phyloP scores from a whole-genome alignment of 2,797 vertebrate species.

The Ispidina lecontei region DNA sequence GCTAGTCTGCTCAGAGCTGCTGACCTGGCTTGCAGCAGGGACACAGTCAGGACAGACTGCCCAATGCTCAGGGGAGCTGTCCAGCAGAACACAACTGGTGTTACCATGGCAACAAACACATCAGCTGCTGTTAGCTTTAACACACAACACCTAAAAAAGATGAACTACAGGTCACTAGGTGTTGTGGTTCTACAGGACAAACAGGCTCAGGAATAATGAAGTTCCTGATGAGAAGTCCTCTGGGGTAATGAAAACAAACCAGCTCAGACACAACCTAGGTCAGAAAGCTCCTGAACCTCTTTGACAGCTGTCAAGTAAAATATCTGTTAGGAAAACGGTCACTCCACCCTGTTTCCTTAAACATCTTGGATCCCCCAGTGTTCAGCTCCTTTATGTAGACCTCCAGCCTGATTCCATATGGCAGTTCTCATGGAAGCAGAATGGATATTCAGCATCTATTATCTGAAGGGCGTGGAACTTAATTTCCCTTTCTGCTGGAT shows the following conservation, averaged over 20 bases:
- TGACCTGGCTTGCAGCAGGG: background rate
- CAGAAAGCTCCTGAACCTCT: background rate
- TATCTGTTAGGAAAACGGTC: background rate
- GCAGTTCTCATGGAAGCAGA: background rate
- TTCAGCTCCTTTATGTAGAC: background rate
- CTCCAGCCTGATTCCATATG: background rate
- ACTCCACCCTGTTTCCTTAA: background rate
- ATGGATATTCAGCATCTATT: background rate
- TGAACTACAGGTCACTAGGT: too few relatives aligned
- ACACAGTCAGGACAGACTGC: background rate
- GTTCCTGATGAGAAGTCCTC: background rate
- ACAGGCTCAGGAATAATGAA: background rate
- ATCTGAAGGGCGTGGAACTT: background rate
- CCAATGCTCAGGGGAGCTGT: slow-evolving; percentile 20
- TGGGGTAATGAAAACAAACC: accelerated
- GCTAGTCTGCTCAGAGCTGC: background rate
- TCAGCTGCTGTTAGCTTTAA: too few relatives aligned
- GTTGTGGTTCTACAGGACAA: background rate
- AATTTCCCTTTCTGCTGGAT: background rate
- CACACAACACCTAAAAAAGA: too few relatives aligned
- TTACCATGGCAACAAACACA: too few relatives aligned
- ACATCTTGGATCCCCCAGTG: background rate
- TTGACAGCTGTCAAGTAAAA: background rate
- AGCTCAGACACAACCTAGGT: background rate
- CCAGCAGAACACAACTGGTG: background rate